These are phyloP conservation scores for Dicentrarchus labrax DNA, from an alignment of 2,113 vertebrate species.

Conservation along the genomic window DNA sequence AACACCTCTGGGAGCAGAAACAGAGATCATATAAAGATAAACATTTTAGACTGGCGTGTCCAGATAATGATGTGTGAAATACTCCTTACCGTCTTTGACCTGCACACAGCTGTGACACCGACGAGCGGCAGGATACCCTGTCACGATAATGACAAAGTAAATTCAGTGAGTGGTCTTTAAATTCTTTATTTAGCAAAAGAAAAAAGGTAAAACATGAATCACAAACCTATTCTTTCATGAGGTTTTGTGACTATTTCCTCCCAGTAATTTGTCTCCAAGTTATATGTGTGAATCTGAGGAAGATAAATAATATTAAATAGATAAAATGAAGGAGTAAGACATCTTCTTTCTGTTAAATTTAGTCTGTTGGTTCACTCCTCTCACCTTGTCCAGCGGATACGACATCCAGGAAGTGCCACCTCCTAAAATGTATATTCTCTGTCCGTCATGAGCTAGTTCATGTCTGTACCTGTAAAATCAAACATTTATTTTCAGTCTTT, in stretches of 20 bases:
- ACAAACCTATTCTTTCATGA: conserved; percentile 92
- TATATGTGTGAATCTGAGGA: conserved; percentile 94
- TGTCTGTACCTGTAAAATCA: conserved; percentile 90
- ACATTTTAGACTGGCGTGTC: neutral
- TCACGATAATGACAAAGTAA: neutral
- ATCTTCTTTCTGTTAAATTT: neutral
- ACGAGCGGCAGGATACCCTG: conserved; percentile 95
- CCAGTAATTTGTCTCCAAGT: conserved; percentile 98
- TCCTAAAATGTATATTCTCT: conserved; percentile 96
- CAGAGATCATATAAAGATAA: neutral
- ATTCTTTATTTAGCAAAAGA: neutral
- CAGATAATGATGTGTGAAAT: neutral
- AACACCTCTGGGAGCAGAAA: conserved; percentile 88
- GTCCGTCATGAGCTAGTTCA: conserved; percentile 94
- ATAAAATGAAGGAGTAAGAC: neutral
- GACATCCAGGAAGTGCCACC: conserved; percentile 98
- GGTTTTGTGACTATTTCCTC: conserved; percentile 95
- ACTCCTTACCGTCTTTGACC: conserved; percentile 92
- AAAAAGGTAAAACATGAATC: neutral
- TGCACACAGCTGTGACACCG: conserved; percentile 98
- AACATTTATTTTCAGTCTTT: neutral
- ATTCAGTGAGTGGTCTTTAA: neutral
- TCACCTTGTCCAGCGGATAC: conserved; percentile 95
- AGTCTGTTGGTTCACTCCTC: neutral
- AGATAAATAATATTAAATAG: conserved; percentile 2